Conservation (phyloP, 2,888 invertebrate genomes). For the Emmelina monodactyla region DNA sequence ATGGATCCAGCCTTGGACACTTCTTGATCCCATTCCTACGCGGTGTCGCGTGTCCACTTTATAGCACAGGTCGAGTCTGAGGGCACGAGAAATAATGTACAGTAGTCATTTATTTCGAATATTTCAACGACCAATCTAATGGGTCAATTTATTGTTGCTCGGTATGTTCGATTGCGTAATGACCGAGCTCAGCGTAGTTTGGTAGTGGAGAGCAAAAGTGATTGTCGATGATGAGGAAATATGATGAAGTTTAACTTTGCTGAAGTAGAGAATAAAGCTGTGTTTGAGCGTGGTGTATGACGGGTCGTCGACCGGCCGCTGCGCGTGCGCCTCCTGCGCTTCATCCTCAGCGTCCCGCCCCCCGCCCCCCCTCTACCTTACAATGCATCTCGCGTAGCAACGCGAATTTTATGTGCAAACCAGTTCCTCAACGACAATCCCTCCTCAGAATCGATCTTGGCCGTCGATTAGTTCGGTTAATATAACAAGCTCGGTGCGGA, state of each 20-base stretch:
- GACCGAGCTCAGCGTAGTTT: no score
- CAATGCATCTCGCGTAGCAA: constrained; percentile 56
- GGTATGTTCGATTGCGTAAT: no score
- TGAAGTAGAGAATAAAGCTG: constrained; percentile 50
- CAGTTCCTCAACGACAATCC: constrained; percentile 49
- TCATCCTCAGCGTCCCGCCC: constrained; percentile 40
- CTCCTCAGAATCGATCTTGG: constrained; percentile 27
- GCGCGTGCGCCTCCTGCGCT: constrained; percentile 59
- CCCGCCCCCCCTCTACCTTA: constrained; percentile 38
- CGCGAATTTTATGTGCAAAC: constrained; percentile 61
- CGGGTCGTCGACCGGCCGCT: constrained; percentile 61
- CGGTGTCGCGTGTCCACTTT: constrained; percentile 39
- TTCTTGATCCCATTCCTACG: constrained; percentile 55
- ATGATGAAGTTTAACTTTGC: no score
- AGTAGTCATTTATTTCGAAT: constrained; percentile 23
- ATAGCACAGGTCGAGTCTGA: constrained; percentile 44
- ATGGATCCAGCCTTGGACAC: constrained; percentile 59
- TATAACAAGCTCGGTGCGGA: constrained; percentile 10
- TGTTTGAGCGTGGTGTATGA: constrained; percentile 54
- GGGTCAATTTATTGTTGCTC: not conserved
- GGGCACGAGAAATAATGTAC: constrained; percentile 28
- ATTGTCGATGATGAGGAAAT: no score
- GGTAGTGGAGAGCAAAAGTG: no score
- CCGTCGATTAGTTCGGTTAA: constrained; percentile 22
- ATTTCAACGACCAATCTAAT: not conserved